phyloP scores from a whole-genome alignment of 2,113 vertebrate species.

The Eira barbara region DNA sequence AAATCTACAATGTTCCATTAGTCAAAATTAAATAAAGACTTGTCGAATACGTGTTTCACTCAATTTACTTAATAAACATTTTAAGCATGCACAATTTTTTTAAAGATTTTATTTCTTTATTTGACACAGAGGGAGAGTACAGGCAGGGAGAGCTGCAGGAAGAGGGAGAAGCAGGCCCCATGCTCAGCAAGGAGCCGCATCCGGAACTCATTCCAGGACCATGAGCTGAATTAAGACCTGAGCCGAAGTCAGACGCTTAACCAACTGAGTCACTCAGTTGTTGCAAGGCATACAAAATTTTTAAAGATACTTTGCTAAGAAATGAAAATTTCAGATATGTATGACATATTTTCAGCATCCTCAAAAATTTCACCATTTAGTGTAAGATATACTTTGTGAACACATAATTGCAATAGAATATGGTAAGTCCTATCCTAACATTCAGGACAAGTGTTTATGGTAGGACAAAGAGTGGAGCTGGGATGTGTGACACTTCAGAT shows the following conservation, averaged over 20 bases:
- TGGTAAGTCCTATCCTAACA: not conserved
- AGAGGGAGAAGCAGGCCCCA: too few relatives aligned
- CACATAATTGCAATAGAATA: not conserved
- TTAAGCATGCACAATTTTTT: not conserved
- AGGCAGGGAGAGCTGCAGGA: too few relatives aligned
- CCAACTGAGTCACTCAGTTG: too few relatives aligned
- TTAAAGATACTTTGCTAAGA: not conserved
- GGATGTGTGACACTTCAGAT: not conserved
- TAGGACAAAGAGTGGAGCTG: not conserved
- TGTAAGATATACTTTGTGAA: not conserved
- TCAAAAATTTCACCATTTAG: not conserved
- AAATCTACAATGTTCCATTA: not conserved
- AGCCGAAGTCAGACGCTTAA: too few relatives aligned
- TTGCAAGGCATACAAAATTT: not conserved
- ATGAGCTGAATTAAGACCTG: too few relatives aligned
- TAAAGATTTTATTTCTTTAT: too few relatives aligned
- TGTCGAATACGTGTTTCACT: not conserved
- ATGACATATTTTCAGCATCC: not conserved
- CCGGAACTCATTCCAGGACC: too few relatives aligned
- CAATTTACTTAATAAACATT: not conserved
- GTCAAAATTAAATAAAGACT: not conserved
- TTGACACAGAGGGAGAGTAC: too few relatives aligned
- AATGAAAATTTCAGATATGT: not conserved
- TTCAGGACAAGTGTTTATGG: not conserved
- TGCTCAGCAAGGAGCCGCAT: too few relatives aligned